Base-by-base conservation (phyloP, 2,888 invertebrate genomes). In the Plagodis dolabraria region DNA sequence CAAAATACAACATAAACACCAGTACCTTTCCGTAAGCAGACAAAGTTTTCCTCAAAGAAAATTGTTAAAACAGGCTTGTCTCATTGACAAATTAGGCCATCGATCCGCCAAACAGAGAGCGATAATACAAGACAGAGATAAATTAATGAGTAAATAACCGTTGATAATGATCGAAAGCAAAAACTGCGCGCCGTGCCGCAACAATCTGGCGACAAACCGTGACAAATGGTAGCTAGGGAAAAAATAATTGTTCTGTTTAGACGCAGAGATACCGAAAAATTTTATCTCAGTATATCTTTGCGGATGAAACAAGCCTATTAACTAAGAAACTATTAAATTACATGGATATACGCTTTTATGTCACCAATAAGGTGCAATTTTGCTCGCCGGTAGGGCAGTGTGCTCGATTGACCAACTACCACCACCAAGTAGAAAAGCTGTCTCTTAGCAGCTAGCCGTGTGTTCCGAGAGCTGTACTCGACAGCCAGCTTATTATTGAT, bases 71-170 rank as follows among this genome's bases (percentile, higher is more conserved):
- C n/a, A 2, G 38, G 36, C 43, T 44, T 54, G 57, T 63, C 51
- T 52, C 34, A 43, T 11, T 33, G 65, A 75, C 71, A 74, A 78
- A 77, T 79, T 65, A 64, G 69, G 68, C 63, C 74, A 76, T 74
- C 68, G 68, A 6, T 4, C 11, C 6, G 71, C 73, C 61, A 66
- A 71, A 70, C 72, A 74, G 75, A 77, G 78, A 79, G 77, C 43
- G 83, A 85, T 85, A 86, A 89, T 87, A 86, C 75, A 60, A 74
- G 86, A 88, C 87, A 86, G 79, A 85, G 89, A 89, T 80, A 86
- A 89, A 92, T 91, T 87, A 89, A 85, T 85, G 86, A 86, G 79
- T 82, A 86, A 88, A 88, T 88, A 89, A 88, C 77, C 83, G 77
- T 68, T 81, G 88, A 89, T 90, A 89, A 89, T 79, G 83, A 89